Conservation (phyloP, 2,888 invertebrate genomes). For the Perizoma affinitatum region DNA sequence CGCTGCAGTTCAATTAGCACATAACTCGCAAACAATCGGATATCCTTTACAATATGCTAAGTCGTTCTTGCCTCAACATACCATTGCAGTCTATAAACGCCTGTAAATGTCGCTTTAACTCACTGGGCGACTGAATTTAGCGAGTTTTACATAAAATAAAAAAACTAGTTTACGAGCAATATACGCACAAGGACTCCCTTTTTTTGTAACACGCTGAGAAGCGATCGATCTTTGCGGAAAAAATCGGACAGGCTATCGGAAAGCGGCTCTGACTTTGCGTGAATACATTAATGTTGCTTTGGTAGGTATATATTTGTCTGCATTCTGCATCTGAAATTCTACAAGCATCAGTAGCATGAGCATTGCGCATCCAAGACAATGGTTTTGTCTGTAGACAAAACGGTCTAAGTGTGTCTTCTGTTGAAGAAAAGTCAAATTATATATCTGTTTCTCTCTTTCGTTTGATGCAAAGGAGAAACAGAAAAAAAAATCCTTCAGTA, state of each 20-base stretch:
- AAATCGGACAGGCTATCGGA: neutral
- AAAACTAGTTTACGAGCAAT: constrained; percentile 1
- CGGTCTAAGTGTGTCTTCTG: too few species aligned
- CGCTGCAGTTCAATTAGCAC: neutral
- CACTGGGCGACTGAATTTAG: neutral
- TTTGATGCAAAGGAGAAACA: too few species aligned
- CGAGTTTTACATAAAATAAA: constrained; percentile 4
- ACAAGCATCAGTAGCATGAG: too few species aligned
- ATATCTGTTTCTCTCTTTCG: too few species aligned
- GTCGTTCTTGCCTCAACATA: neutral
- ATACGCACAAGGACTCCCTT: neutral
- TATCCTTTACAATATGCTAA: constrained; percentile 7
- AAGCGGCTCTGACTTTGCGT: neutral
- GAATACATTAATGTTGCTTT: neutral
- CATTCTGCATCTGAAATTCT: too few species aligned
- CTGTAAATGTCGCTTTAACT: constrained; percentile 5
- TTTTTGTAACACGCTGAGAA: neutral
- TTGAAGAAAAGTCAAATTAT: too few species aligned
- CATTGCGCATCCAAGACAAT: too few species aligned
- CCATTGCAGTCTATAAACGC: neutral
- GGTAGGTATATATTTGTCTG: too few species aligned
- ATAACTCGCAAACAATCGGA: neutral
- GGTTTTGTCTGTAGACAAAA: too few species aligned
- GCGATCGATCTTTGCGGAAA: neutral
- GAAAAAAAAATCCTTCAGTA: too few species aligned